Evolutionary conservation across 2,113 vertebrate species (phyloP).

Genomic region (Pantherophis guttatus): DNA sequence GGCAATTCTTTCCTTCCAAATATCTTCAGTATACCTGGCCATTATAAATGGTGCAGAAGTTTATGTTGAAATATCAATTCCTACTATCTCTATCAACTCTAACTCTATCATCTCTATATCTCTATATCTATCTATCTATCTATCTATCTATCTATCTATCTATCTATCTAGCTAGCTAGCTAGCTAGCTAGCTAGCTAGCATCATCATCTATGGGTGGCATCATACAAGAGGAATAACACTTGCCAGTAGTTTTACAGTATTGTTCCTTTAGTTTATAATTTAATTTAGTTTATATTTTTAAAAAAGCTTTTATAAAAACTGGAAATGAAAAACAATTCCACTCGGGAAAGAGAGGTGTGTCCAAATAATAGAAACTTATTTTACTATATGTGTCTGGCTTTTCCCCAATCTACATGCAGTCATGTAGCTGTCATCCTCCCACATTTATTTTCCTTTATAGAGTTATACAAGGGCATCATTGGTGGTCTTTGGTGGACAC

Average conservation of each 20-base stretch:
- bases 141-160: too few species aligned
- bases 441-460: neutral
- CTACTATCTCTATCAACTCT: too few species aligned
- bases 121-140: too few species aligned
- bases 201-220: too few species aligned
- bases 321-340: neutral
- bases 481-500: constrained; percentile 30
- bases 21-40: too few species aligned
- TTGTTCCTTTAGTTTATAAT: neutral
- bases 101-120: too few species aligned
- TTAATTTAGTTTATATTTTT: neutral
- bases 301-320: neutral
- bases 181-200: too few species aligned
- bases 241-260: neutral
- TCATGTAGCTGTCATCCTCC: constrained; percentile 19
- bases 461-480: neutral
- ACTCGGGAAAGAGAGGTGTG: neutral
- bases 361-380: constrained; percentile 6
- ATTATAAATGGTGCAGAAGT: neutral
- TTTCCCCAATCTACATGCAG: neutral
- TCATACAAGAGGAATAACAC: neutral
- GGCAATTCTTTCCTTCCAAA: neutral
- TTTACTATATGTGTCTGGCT: neutral
- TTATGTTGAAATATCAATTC: neutral
- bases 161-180: too few species aligned